phyloP scores from a whole-genome alignment of 2,113 vertebrate species.

The Cyprinus carpio region DNA sequence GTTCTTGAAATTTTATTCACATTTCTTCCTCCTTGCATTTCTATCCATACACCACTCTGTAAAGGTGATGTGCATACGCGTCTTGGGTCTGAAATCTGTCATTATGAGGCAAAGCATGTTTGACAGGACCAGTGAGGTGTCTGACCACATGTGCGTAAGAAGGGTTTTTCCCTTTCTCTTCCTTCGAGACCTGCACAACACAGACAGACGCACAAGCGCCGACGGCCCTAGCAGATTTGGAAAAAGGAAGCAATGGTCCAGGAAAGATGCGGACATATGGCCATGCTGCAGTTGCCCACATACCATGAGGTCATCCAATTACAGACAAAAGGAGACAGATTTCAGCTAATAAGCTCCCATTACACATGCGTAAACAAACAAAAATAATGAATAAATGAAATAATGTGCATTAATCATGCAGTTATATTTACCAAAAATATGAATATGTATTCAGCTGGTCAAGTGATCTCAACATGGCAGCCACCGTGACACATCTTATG shows the following conservation, averaged over 20 bases:
- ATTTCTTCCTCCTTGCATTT: not conserved
- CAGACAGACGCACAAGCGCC: conserved; percentile 33
- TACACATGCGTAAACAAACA: not conserved
- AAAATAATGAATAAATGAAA: not conserved
- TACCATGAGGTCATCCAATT: conserved; percentile 46
- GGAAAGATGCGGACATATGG: conserved; percentile 42
- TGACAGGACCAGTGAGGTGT: conserved; percentile 40
- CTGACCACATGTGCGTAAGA: conserved; percentile 51
- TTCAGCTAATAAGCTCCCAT: not conserved
- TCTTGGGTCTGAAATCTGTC: conserved; percentile 4
- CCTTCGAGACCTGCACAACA: conserved; percentile 13
- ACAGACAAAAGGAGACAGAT: not conserved
- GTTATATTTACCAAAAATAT: not conserved
- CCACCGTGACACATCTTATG: not conserved
- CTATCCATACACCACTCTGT: not conserved
- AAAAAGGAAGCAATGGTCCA: conserved; percentile 11
- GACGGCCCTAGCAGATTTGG: not conserved
- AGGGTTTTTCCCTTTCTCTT: conserved; percentile 37
- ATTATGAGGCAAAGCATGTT: not conserved
- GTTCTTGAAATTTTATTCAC: not conserved
- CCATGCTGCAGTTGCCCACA: conserved; percentile 27
- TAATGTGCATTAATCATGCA: not conserved
- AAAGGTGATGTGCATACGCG: not conserved
- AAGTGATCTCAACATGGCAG: no score
- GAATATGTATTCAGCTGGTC: not conserved